phyloP scores from a whole-genome alignment of 1,140 invertebrate species.

The Phthorimaea operculella region DNA sequence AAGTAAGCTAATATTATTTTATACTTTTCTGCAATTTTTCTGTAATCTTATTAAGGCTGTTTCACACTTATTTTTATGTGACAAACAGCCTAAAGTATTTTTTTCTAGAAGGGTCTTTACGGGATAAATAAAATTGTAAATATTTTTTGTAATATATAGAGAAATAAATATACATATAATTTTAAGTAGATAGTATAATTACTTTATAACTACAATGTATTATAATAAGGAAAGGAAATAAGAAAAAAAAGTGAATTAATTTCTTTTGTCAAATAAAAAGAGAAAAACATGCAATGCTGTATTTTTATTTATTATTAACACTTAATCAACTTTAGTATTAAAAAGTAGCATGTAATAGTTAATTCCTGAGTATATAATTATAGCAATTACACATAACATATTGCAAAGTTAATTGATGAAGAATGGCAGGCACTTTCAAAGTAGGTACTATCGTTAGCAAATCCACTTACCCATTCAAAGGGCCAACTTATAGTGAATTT shows the following conservation, averaged over 20 bases:
- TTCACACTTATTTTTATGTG: slow-evolving; percentile 14
- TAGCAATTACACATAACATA: too few relatives aligned
- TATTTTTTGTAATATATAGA: slow-evolving; percentile 65
- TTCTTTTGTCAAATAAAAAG: slow-evolving; percentile 66
- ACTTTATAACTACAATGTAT: slow-evolving; percentile 60
- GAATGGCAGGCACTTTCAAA: too few relatives aligned
- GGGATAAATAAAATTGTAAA: slow-evolving; percentile 53
- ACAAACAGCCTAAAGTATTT: slow-evolving; percentile 20
- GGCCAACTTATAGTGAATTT: too few relatives aligned
- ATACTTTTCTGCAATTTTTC: slow-evolving; percentile 36
- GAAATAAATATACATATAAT: slow-evolving; percentile 58
- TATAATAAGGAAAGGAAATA: slow-evolving; percentile 61
- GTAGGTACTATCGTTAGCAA: too few relatives aligned
- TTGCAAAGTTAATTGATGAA: too few relatives aligned
- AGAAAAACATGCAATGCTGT: slow-evolving; percentile 45
- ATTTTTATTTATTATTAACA: slow-evolving; percentile 32
- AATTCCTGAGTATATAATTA: too few relatives aligned
- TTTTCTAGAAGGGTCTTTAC: slow-evolving; percentile 46
- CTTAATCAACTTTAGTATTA: too few relatives aligned
- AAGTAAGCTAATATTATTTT: slow-evolving; percentile 26
- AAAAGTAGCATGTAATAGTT: too few relatives aligned
- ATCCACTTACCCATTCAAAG: too few relatives aligned
- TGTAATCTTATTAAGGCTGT: slow-evolving; percentile 13
- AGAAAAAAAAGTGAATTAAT: slow-evolving; percentile 62
- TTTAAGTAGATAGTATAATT: slow-evolving; percentile 62